These are phyloP conservation scores for Phataginus tricuspis DNA, from an alignment of 2,797 vertebrate species.

Conservation along the genomic window DNA sequence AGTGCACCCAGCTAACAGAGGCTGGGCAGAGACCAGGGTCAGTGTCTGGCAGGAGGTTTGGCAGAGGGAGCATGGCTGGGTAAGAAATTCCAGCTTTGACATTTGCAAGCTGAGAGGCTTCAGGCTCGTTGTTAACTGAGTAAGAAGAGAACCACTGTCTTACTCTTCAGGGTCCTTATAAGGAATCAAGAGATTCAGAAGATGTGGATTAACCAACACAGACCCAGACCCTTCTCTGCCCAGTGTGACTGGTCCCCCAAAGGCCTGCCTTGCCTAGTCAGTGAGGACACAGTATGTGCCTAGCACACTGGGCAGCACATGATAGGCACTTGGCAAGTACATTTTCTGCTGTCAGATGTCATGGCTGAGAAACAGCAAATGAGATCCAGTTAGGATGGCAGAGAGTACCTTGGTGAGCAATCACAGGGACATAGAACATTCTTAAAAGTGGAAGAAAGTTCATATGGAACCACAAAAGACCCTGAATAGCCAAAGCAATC, in stretches of 20 bases:
- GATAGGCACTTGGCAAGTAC: neutral
- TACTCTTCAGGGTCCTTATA: neutral
- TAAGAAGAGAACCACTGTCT: neutral
- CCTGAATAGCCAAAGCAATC: no score
- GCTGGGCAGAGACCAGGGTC: neutral
- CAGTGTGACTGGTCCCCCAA: neutral
- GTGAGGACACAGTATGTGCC: neutral
- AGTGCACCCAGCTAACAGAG: neutral
- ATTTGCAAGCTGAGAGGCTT: neutral
- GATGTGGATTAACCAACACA: neutral
- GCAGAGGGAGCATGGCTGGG: neutral
- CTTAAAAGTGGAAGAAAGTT: neutral
- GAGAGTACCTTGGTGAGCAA: neutral
- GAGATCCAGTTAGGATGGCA: neutral
- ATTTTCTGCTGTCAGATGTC: conserved; percentile 30
- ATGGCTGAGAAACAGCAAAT: neutral
- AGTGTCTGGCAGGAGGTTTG: neutral
- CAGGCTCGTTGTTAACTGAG: neutral
- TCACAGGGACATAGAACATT: neutral
- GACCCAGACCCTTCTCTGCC: neutral
- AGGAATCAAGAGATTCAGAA: neutral
- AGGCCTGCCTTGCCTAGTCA: neutral
- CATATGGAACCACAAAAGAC: no score
- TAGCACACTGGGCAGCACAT: neutral
- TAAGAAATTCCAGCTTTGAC: neutral